Percentiles rank a stretch among this genome's conserved stretches.
Conservation (phyloP, 2,888 invertebrate genomes). For the Amphiduros pacificus region DNA sequence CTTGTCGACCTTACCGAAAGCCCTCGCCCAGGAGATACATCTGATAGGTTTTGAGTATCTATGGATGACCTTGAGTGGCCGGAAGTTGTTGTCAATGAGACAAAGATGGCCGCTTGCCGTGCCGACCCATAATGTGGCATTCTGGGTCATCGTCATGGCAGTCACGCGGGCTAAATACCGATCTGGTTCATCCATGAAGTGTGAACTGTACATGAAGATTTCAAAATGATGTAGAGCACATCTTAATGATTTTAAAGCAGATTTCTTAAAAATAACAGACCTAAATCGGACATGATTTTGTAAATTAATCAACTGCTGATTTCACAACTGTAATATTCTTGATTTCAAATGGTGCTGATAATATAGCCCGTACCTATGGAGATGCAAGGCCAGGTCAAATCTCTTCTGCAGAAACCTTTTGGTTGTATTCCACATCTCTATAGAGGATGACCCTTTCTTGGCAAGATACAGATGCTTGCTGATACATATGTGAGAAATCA, state of each 20-base stretch:
- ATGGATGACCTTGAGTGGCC: conserved; percentile 34
- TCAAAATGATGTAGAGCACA: no score
- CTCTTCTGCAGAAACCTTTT: conserved; percentile 68
- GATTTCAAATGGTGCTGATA: not conserved
- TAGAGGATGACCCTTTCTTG: conserved; percentile 62
- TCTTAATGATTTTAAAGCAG: no score
- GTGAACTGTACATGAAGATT: not conserved
- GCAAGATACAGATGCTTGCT: conserved; percentile 37
- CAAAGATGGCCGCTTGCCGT: conserved; percentile 48
- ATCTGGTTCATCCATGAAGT: no score
- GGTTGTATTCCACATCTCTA: conserved; percentile 83
- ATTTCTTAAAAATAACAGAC: not conserved
- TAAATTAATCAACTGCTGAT: not conserved
- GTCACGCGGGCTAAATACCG: conserved; percentile 31
- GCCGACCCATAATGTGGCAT: conserved; percentile 45
- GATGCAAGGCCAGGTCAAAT: no score
- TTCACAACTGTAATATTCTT: not conserved
- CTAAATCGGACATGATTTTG: not conserved
- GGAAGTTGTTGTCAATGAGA: conserved; percentile 38
- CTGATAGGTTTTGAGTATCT: conserved; percentile 39
- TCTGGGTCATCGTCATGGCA: conserved; percentile 32
- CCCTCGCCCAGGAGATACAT: not conserved
- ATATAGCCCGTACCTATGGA: not conserved
- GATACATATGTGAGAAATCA: conserved; percentile 35
- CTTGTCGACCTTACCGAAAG: not conserved